phyloP scores from a whole-genome alignment of 92 coral and sea anemone genomes.

The Ricordea florida region DNA sequence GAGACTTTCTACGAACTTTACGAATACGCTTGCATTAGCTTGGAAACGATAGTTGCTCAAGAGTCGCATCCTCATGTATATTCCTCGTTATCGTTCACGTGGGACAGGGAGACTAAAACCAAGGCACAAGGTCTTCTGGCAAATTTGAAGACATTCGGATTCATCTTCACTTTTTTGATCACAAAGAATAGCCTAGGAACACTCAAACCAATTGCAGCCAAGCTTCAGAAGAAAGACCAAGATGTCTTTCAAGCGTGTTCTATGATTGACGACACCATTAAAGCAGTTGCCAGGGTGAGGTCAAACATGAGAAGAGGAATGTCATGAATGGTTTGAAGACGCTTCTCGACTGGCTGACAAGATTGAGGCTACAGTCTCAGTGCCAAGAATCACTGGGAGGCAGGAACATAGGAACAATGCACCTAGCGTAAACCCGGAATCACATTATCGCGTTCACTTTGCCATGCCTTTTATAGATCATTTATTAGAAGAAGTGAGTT shows the following conservation, averaged over 20 bases:
- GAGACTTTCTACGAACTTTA: constrained; percentile 45
- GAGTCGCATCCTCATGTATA: constrained; percentile 32
- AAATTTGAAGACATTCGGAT: constrained; percentile 16
- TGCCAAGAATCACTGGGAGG: constrained; percentile 51
- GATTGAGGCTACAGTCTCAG: constrained; percentile 21
- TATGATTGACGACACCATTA: constrained; percentile 32
- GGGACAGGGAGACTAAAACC: constrained; percentile 47
- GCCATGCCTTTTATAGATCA: no score
- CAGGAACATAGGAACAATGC: constrained; percentile 46
- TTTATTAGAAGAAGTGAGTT: constrained; percentile 38
- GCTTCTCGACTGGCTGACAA: constrained; percentile 37
- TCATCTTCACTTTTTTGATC: constrained; percentile 22
- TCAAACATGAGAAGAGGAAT: constrained; percentile 27
- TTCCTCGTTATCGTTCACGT: constrained; percentile 13
- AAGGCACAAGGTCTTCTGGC: constrained; percentile 53
- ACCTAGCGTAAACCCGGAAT: constrained; percentile 49
- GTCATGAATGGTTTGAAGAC: constrained; percentile 55
- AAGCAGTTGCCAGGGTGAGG: constrained; percentile 30
- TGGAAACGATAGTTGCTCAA: constrained; percentile 39
- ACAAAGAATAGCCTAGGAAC: constrained; percentile 29
- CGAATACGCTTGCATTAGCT: constrained; percentile 38
- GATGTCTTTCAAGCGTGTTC: constrained; percentile 36
- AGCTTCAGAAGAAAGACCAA: constrained; percentile 59
- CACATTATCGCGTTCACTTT: constrained; percentile 45
- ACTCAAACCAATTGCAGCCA: constrained; percentile 41